Evolutionary conservation across 2,888 invertebrate genomes (phyloP), one percentile per base, ranked within the genome.

Genomic region (Diloba caeruleocephala): DNA sequence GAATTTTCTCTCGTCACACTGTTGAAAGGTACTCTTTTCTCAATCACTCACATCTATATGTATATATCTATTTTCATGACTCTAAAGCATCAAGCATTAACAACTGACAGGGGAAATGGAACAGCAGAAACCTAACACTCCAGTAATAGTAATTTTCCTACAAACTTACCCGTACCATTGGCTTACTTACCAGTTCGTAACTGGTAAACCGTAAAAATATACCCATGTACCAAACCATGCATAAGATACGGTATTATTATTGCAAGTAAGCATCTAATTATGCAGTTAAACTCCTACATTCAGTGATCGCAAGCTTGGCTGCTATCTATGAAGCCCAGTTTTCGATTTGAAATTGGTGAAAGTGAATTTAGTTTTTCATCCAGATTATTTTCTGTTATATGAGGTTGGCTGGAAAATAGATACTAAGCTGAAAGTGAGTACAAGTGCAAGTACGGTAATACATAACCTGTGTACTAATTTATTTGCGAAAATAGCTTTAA

Each of bases 191-290:
- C 59, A 36, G 64, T 34, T 21, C 13, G 15, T 17, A n/a, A 15
- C 31, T 56, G 48, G 26, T 31, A 48, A 56, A 60, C 57, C 59
- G 64, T 60, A 49, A 43, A 48, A 60, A 64, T 48, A 38, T 38
- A 57, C 29, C 38, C 59, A 39, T 23, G 38, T 19, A 25, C 1
- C 21, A 31, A 43, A n/a, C 38, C 59, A 64, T 39, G 64, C 59
- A 56, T 64, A 39, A 28, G 64, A 57, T 26, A 10, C 32, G 23
- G 36, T 41, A 54, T 44, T n/a, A 58, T 45, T 19, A 53, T 33
- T 43, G 59, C 56, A 31, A 38, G 31, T 26, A 4, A 64, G 42
- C 33, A 50, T 44, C 39, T 58, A 58, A 65, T 45, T 51, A 41
- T 38, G 28, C 9, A 28, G 49, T 3, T 21, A 13, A 21, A 41